phyloP scores from a whole-genome alignment of 2,888 invertebrate species.

The Shargacucullia verbasci region DNA sequence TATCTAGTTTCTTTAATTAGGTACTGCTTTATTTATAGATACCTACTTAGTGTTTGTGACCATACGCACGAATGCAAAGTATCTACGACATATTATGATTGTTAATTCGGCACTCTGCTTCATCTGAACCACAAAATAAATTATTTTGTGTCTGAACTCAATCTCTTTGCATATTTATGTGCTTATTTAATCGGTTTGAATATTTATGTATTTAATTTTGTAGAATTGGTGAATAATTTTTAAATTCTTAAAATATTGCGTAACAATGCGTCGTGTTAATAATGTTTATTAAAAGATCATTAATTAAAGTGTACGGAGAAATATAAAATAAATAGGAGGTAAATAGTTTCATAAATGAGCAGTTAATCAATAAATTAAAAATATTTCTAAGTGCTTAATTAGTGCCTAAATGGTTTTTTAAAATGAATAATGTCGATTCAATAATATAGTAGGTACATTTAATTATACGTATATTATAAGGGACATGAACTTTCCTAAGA shows the following conservation, averaged over 20 bases:
- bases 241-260: slow-evolving; percentile 31
- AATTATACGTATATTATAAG: slow-evolving; percentile 25
- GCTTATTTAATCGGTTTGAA: slow-evolving; percentile 7
- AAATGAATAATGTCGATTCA: too few species aligned
- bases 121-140: too few species aligned
- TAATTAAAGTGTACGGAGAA: too few species aligned
- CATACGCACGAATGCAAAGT: background rate
- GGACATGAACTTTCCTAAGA: slow-evolving; percentile 59
- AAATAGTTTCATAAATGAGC: background rate
- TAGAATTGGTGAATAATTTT: slow-evolving; percentile 9
- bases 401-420: background rate
- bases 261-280: slow-evolving; percentile 12
- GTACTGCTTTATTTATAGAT: background rate
- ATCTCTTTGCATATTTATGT: slow-evolving; percentile 16
- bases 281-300: too few species aligned
- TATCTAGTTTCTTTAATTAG: background rate
- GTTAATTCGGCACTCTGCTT: slow-evolving; percentile 3
- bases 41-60: background rate
- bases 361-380: background rate
- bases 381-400: too few species aligned
- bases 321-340: too few species aligned
- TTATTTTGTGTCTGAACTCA: slow-evolving; percentile 9
- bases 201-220: slow-evolving; percentile 17
- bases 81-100: slow-evolving; percentile 7
- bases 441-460: too few species aligned